Evolutionary conservation across 2,797 vertebrate genomes (phyloP).

Genomic region (Glyptemys insculpta): DNA sequence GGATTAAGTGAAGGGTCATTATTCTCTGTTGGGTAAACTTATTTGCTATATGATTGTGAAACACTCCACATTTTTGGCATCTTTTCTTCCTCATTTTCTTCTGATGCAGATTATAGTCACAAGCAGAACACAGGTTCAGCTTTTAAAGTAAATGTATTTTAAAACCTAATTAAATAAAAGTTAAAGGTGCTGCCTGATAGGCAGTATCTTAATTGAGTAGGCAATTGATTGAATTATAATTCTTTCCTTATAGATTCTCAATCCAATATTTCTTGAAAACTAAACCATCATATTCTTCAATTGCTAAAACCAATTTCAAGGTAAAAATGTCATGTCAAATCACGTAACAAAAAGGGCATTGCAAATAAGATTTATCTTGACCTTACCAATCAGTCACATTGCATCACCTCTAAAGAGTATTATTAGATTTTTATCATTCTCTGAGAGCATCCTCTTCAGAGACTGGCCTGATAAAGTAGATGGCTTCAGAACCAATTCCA

Average conservation of each 20-base stretch:
- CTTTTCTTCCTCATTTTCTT: constrained; percentile 41
- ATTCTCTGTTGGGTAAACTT: constrained; percentile 38
- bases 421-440: constrained; percentile 87
- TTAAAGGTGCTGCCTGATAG: constrained; percentile 73
- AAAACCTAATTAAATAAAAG: constrained; percentile 75
- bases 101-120: constrained; percentile 29
- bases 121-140: constrained; percentile 35
- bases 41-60: constrained; percentile 60
- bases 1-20: constrained; percentile 60
- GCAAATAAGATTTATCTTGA: constrained; percentile 86
- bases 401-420: constrained; percentile 81
- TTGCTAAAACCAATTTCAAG: constrained; percentile 84
- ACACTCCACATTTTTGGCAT: constrained; percentile 39
- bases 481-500: constrained; percentile 76
- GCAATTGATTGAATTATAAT: constrained; percentile 82
- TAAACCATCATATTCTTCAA: constrained; percentile 82
- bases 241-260: constrained; percentile 79
- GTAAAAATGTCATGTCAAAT: constrained; percentile 87
- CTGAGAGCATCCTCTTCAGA: constrained; percentile 79
- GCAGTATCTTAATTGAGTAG: constrained; percentile 77
- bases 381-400: constrained; percentile 85
- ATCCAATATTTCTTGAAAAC: constrained; percentile 84
- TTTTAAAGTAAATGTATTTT: constrained; percentile 60
- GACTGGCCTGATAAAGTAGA: constrained; percentile 80
- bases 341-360: constrained; percentile 83